Conservation (phyloP, 2,888 invertebrate genomes). For the Sympetrum striolatum region DNA sequence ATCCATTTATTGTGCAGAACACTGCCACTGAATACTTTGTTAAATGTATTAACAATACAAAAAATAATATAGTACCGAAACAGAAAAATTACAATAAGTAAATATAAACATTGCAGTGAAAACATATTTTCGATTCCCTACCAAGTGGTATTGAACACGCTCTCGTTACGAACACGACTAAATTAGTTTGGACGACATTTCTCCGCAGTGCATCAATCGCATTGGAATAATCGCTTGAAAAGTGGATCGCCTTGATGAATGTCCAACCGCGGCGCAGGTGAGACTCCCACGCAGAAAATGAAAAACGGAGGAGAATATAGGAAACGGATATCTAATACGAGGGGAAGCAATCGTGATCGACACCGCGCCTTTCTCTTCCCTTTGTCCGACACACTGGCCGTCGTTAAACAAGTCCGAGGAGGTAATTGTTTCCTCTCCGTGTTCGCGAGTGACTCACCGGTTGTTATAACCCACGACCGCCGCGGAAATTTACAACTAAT, state of each 20-base stretch:
- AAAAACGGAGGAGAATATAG: not conserved
- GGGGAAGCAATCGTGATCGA: not conserved
- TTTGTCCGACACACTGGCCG: not conserved
- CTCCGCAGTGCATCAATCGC: not conserved
- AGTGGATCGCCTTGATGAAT: conserved; percentile 23
- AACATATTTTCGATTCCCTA: no score
- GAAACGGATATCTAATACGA: not conserved
- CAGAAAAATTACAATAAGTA: no score
- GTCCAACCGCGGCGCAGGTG: not conserved
- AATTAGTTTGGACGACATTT: no score
- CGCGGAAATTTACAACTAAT: not conserved
- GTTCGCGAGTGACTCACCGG: not conserved
- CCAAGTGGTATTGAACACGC: no score
- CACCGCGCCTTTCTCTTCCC: not conserved
- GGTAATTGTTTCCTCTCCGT: not conserved
- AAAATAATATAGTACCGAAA: no score
- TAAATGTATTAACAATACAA: no score
- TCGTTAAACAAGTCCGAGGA: not conserved
- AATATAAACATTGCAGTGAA: no score
- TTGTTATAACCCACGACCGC: not conserved
- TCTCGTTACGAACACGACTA: no score
- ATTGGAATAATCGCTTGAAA: not conserved
- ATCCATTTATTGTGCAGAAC: no score
- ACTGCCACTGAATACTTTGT: no score
- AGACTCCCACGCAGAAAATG: not conserved